Conservation (phyloP, 2,797 vertebrate genomes). For the Mormyrus hasselquistii region DNA sequence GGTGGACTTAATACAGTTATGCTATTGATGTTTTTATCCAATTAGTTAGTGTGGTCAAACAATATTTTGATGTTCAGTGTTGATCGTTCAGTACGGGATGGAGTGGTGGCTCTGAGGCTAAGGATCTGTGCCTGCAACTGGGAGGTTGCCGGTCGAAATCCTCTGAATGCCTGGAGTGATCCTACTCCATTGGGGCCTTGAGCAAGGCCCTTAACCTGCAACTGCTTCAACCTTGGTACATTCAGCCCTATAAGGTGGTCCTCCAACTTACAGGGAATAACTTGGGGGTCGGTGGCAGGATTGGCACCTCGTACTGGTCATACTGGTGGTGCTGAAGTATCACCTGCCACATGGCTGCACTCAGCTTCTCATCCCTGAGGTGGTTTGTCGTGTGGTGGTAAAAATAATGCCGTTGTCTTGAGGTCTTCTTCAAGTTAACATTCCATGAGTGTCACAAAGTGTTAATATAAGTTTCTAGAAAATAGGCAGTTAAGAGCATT, state of each 20-base stretch:
- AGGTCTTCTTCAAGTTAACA: not conserved
- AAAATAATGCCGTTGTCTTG: not conserved
- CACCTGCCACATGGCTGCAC: no score
- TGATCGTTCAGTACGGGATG: not conserved
- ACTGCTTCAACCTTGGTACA: not conserved
- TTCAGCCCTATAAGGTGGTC: not conserved
- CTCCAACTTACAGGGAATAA: not conserved
- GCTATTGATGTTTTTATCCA: not conserved
- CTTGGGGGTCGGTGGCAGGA: not conserved
- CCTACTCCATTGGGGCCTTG: not conserved
- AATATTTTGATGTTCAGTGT: not conserved
- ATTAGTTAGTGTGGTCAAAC: not conserved
- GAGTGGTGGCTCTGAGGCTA: not conserved
- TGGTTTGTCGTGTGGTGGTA: not conserved
- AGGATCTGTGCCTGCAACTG: not conserved
- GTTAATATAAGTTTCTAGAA: not conserved
- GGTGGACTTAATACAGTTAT: not conserved
- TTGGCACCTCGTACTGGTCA: not conserved
- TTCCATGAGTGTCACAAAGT: not conserved
- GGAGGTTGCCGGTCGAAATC: not conserved
- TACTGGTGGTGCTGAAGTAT: no score
- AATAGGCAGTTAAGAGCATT: not conserved
- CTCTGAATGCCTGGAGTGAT: not conserved
- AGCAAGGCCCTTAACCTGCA: no score
- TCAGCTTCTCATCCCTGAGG: not conserved